Percentiles rank a stretch among this genome's conserved stretches.
phyloP scores from a whole-genome alignment of 2,797 vertebrate species.

The Rachycentron canadum region DNA sequence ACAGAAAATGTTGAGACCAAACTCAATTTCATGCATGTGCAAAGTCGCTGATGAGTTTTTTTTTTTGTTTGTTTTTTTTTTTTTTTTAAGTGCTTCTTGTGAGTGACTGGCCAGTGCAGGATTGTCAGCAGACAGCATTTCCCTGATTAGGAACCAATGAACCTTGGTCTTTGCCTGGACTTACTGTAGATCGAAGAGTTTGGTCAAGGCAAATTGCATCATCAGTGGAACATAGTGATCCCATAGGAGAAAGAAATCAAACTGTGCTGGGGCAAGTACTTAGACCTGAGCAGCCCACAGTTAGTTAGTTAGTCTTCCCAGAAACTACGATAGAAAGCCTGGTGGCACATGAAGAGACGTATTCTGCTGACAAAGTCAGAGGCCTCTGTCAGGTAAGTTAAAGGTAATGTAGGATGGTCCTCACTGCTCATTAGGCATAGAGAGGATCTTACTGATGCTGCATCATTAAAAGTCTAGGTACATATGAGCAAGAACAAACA shows the following conservation, averaged over 20 bases:
- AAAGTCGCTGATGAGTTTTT: constrained; percentile 44
- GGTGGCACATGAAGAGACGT: constrained; percentile 30
- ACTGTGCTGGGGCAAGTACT: background rate
- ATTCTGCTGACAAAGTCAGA: constrained; percentile 35
- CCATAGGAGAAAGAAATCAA: constrained; percentile 23
- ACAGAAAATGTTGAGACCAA: constrained; percentile 12
- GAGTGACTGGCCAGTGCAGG: constrained; percentile 38
- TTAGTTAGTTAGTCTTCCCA: constrained; percentile 20
- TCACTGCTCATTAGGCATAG: background rate
- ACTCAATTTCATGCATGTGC: constrained; percentile 27
- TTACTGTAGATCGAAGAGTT: constrained; percentile 40
- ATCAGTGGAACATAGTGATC: constrained; percentile 21
- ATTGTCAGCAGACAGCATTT: constrained; percentile 52
- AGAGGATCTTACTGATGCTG: background rate
- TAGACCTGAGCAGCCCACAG: constrained; percentile 4
- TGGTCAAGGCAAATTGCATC: constrained; percentile 15
- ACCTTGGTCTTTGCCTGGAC: constrained; percentile 37
- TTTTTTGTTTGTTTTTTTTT: no score
- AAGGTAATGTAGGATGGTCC: constrained; percentile 4
- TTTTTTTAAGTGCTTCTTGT: constrained; percentile 10
- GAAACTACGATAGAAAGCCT: constrained; percentile 26
- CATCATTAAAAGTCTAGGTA: constrained; percentile 1
- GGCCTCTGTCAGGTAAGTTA: constrained; percentile 33
- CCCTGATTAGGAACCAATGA: constrained; percentile 51
- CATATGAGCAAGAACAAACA: constrained; percentile 21